These are phyloP conservation scores for Sardina pilchardus DNA, from an alignment of 2,113 vertebrate genomes.

Conservation along the genomic window DNA sequence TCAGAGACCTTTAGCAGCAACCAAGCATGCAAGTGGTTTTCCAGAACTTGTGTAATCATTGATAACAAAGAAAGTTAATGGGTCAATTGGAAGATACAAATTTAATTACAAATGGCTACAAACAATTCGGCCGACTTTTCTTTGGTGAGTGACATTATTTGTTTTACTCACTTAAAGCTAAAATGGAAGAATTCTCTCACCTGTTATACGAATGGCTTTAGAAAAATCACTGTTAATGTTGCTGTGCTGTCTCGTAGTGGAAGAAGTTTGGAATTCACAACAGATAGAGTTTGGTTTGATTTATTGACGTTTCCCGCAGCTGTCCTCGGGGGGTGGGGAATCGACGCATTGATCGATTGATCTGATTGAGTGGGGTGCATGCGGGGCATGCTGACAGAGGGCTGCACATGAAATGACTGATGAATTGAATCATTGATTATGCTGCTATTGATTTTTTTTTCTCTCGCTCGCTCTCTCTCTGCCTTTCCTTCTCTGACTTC, in stretches of 20 bases:
- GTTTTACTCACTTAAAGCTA: neutral
- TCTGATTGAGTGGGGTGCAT: neutral
- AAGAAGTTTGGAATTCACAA: constrained; percentile 1
- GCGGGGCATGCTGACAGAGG: neutral
- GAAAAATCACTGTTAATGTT: neutral
- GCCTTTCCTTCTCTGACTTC: neutral
- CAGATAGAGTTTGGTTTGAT: constrained; percentile 11
- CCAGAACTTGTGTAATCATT: neutral
- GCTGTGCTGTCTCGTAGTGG: neutral
- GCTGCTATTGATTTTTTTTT: constrained; percentile 1
- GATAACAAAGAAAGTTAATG: neutral
- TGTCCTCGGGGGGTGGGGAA: neutral
- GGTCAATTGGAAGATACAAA: neutral
- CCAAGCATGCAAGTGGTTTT: neutral
- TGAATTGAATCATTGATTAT: constrained; percentile 39
- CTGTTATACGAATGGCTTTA: neutral
- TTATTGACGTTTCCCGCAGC: constrained; percentile 9
- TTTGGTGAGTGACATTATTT: neutral
- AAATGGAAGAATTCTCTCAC: neutral
- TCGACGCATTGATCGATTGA: constrained; percentile 10
- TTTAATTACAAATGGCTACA: neutral
- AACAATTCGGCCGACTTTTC: neutral
- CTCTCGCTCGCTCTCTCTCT: neutral
- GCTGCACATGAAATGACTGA: constrained; percentile 18
- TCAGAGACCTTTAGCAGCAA: neutral